Conservation (phyloP, 2,797 vertebrate species). For the Pogoniulus pusillus region DNA sequence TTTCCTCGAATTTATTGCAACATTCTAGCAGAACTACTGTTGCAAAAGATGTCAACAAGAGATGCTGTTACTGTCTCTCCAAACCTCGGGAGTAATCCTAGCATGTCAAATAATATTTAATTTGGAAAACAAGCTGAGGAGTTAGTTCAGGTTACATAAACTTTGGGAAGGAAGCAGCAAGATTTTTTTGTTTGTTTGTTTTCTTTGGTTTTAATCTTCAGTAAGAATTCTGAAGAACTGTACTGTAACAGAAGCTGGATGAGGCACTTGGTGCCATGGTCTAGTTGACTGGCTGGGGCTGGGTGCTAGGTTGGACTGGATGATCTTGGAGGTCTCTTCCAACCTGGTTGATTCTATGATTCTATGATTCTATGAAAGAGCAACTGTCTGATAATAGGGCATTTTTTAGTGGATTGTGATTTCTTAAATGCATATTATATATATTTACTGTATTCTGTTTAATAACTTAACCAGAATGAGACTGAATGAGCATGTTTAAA, state of each 20-base stretch:
- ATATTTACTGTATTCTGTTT: neutral
- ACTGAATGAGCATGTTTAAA: neutral
- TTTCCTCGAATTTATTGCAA: slow-evolving; percentile 19
- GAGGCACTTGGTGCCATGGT: too few species aligned
- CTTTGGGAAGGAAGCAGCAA: neutral
- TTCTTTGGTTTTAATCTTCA: neutral
- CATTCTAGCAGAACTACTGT: slow-evolving; percentile 12
- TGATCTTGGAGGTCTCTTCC: too few species aligned
- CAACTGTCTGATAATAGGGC: neutral
- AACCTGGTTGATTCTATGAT: too few species aligned
- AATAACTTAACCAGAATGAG: neutral
- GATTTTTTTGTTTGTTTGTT: neutral
- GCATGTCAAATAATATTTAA: neutral
- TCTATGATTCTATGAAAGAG: too few species aligned
- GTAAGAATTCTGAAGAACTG: neutral
- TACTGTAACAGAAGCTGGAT: too few species aligned
- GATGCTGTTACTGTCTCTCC: neutral
- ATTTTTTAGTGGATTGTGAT: neutral
- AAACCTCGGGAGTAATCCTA: neutral
- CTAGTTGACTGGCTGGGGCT: too few species aligned
- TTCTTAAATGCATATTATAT: neutral
- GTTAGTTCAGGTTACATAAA: neutral
- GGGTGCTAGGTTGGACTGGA: too few species aligned
- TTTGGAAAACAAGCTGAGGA: slow-evolving; percentile 3
- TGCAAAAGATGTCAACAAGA: slow-evolving; percentile 17